phyloP scores from a whole-genome alignment of 1,140 invertebrate genomes.

The Lordiphosa mommai region DNA sequence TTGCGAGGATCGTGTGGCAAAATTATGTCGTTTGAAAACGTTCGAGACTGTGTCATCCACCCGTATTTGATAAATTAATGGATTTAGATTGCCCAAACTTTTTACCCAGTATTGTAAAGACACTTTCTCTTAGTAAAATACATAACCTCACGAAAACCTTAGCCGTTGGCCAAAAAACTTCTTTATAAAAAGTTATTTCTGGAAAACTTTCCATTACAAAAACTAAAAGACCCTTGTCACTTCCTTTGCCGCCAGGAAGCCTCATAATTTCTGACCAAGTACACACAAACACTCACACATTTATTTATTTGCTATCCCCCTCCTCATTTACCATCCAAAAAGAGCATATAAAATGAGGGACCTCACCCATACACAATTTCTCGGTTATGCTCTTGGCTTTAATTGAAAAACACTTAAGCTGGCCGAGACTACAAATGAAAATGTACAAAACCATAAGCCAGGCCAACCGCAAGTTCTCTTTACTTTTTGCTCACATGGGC shows the following conservation, averaged over 20 bases:
- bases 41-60: too few relatives aligned
- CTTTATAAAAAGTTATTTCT: too few relatives aligned
- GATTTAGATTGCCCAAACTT: too few relatives aligned
- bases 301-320: not conserved
- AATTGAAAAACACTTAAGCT: conserved; percentile 74
- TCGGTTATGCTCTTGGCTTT: conserved; percentile 23
- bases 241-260: not conserved
- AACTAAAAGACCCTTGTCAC: not conserved
- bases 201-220: not conserved
- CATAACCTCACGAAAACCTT: too few relatives aligned
- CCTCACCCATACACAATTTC: not conserved
- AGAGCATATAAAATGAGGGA: conserved; percentile 59
- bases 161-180: too few relatives aligned
- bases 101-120: too few relatives aligned
- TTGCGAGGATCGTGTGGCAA: too few relatives aligned
- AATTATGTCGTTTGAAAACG: too few relatives aligned
- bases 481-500: conserved; percentile 22
- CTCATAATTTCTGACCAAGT: not conserved
- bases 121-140: too few relatives aligned
- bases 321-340: conserved; percentile 23
- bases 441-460: conserved; percentile 34
- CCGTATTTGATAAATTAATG: too few relatives aligned
- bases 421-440: conserved; percentile 10
- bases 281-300: not conserved
- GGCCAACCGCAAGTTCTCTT: conserved; percentile 34